Conservation (phyloP, 2,888 invertebrate species). For the Synanthedon myopaeformis region DNA sequence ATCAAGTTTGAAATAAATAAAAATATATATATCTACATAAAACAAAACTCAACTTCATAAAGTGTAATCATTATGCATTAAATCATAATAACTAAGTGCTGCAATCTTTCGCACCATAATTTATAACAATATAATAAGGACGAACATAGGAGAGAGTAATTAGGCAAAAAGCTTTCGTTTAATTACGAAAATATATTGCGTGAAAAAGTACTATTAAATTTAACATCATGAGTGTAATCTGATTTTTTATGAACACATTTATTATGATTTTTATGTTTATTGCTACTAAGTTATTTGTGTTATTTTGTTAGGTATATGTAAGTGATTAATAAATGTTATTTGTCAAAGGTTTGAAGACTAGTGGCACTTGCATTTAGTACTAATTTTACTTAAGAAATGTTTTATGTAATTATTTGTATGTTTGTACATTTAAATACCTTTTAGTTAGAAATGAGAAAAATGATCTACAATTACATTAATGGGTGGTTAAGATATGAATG, state of each 20-base stretch:
- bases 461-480: too few relatives aligned
- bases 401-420: too few relatives aligned
- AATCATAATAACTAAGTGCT: not conserved
- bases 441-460: too few relatives aligned
- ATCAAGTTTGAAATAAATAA: too few relatives aligned
- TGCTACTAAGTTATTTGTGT: slow-evolving; percentile 17
- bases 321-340: too few relatives aligned
- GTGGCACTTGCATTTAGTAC: too few relatives aligned
- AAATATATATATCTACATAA: too few relatives aligned
- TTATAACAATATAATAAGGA: not conserved
- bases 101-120: not conserved
- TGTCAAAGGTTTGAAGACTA: too few relatives aligned
- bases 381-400: too few relatives aligned
- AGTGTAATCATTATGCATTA: not conserved
- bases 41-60: too few relatives aligned
- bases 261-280: slow-evolving; percentile 2
- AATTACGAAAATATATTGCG: slow-evolving; percentile 48
- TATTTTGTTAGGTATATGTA: not conserved
- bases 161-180: slow-evolving; percentile 28
- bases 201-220: slow-evolving; percentile 29
- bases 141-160: slow-evolving; percentile 8
- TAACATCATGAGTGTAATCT: slow-evolving; percentile 27
- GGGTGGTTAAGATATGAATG: too few relatives aligned
- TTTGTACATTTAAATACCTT: too few relatives aligned
- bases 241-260: not conserved